Evolutionary conservation across 2,888 invertebrate genomes (phyloP).

Genomic region (Baccha elongata): DNA sequence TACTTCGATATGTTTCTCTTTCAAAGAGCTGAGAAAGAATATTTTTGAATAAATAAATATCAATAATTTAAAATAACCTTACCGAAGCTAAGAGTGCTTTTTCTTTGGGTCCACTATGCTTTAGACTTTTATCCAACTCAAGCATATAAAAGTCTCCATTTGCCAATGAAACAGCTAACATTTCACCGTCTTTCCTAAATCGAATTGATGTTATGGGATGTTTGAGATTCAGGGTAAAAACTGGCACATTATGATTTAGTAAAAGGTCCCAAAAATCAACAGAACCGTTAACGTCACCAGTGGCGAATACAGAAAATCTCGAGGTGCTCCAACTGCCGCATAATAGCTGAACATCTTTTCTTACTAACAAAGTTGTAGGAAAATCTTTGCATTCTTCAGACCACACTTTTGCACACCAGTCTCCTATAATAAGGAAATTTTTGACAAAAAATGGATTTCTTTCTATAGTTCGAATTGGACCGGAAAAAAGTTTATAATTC

Average conservation of each 20-base stretch:
- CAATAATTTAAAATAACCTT: no score
- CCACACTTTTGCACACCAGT: conserved; percentile 87
- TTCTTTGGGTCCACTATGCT: conserved; percentile 86
- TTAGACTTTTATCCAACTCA: conserved; percentile 87
- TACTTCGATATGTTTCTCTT: conserved; percentile 92
- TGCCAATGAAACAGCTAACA: conserved; percentile 83
- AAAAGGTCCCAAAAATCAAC: conserved; percentile 93
- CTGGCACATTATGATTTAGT: conserved; percentile 87
- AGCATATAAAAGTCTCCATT: conserved; percentile 87
- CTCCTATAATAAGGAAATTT: conserved; percentile 86
- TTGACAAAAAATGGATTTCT: conserved; percentile 86
- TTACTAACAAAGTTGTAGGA: conserved; percentile 92
- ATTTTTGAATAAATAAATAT: no score
- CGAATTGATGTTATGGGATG: conserved; percentile 86
- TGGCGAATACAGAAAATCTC: conserved; percentile 87
- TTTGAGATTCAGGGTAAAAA: conserved; percentile 83
- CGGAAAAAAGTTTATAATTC: conserved; percentile 84
- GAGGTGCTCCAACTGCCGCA: conserved; percentile 92
- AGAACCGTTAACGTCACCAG: conserved; percentile 87
- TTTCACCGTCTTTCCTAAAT: conserved; percentile 81
- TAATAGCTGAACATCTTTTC: conserved; percentile 86
- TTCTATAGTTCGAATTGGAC: conserved; percentile 93
- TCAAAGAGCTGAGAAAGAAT: conserved; percentile 93
- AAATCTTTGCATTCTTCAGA: conserved; percentile 93
- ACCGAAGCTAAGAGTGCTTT: conserved; percentile 86